A percentile compares a stretch with the other conserved stretches of the same genome.
These are phyloP conservation scores for Drosophila busckii DNA, from an alignment of 1,140 invertebrate genomes.

Conservation along the genomic window DNA sequence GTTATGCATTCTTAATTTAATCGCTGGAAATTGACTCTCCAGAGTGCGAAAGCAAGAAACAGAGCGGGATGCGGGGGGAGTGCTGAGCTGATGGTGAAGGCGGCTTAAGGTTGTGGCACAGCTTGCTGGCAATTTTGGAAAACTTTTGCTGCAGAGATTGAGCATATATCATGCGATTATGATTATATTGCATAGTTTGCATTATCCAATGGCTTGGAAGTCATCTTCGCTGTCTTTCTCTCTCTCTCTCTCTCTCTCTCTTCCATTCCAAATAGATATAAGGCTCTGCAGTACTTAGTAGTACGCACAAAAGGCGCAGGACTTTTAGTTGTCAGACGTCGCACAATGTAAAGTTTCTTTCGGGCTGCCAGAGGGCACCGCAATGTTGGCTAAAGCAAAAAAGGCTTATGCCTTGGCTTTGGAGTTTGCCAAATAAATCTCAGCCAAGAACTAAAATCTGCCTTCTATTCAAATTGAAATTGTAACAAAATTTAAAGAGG, in stretches of 20 bases:
- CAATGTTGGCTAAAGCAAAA: constrained; percentile 14
- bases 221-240: constrained; percentile 10
- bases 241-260: background rate
- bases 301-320: constrained; percentile 19
- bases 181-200: constrained; percentile 74
- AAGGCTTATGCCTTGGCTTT: constrained; percentile 17
- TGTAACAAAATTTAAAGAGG: too few species aligned
- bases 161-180: constrained; percentile 76
- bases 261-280: constrained; percentile 36
- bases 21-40: constrained; percentile 73
- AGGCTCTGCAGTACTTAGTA: constrained; percentile 29
- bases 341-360: constrained; percentile 28
- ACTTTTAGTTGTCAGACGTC: constrained; percentile 34
- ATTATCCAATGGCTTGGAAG: constrained; percentile 68
- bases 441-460: too few species aligned
- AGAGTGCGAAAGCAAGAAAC: constrained; percentile 35
- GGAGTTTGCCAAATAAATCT: too few species aligned
- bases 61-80: too few species aligned
- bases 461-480: too few species aligned
- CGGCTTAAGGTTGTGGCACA: too few species aligned
- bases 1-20: constrained; percentile 77
- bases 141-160: constrained; percentile 68
- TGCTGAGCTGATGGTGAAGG: too few species aligned
- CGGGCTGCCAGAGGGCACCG: constrained; percentile 18
- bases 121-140: constrained; percentile 22